These are phyloP conservation scores for Brachionus plicatilis DNA, from an alignment of 1,140 invertebrate species.

Conservation along the genomic window DNA sequence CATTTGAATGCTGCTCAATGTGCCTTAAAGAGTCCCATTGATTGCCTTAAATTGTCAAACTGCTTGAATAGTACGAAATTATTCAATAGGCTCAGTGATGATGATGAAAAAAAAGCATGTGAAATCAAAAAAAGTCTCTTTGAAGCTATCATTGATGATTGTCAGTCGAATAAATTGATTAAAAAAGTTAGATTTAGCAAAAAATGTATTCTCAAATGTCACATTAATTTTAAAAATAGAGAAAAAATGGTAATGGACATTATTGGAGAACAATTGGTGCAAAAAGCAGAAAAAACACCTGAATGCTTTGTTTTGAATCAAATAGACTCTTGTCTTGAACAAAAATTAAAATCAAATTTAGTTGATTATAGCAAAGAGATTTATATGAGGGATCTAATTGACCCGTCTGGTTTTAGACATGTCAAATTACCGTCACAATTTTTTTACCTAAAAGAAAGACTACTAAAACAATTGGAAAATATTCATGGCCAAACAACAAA, in stretches of 20 bases:
- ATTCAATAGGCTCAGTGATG: not conserved
- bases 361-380: not conserved
- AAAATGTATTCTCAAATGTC: not conserved
- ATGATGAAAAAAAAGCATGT: not conserved
- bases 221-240: slow-evolving; percentile 3
- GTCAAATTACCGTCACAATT: not conserved
- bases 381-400: not conserved
- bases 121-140: not conserved
- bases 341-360: not conserved
- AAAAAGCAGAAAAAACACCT: not conserved
- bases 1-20: not conserved
- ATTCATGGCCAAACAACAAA: not conserved
- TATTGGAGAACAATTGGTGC: not conserved
- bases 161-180: not conserved
- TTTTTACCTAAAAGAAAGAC: not conserved
- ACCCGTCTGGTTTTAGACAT: not conserved
- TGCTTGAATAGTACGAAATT: not conserved
- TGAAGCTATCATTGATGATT: not conserved
- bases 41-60: not conserved
- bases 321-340: not conserved
- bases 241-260: not conserved
- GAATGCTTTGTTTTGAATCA: not conserved
- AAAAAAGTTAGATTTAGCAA: not conserved
- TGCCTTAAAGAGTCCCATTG: not conserved
- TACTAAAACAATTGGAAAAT: not conserved